These are phyloP conservation scores for Ibidorhyncha struthersii DNA, from an alignment of 2,113 vertebrate genomes.

Conservation along the genomic window DNA sequence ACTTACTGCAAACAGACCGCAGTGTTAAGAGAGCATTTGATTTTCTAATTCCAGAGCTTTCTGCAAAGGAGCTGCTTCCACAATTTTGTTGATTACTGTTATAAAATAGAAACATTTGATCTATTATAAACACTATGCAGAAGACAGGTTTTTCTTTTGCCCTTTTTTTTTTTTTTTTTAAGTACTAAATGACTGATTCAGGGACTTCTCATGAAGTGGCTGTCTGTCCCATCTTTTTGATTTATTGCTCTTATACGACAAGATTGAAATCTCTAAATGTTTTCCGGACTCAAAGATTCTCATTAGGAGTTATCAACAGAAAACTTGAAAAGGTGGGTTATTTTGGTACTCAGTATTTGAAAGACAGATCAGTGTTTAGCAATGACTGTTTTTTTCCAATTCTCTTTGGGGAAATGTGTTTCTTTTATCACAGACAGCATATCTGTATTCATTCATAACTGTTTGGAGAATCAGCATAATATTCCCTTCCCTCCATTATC, in stretches of 20 bases:
- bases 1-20: background rate
- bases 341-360: background rate
- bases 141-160: background rate
- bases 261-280: conserved; percentile 53
- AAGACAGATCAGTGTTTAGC: conserved; percentile 5
- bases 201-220: background rate
- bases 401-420: conserved; percentile 40
- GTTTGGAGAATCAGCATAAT: conserved; percentile 59
- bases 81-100: background rate
- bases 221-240: conserved; percentile 37
- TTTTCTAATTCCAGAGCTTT: background rate
- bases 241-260: conserved; percentile 42
- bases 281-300: conserved; percentile 20
- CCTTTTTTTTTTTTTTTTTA: background rate
- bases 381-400: background rate
- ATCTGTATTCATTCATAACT: conserved; percentile 60
- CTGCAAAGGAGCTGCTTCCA: background rate
- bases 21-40: background rate
- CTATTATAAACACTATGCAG: background rate
- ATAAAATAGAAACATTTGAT: background rate
- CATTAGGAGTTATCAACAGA: conserved; percentile 54
- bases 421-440: conserved; percentile 40
- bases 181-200: background rate
- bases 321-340: conserved; percentile 41
- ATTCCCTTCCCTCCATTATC: conserved; percentile 47